Evolutionary conservation across 2,113 vertebrate species (phyloP), one percentile per base, ranked within the genome.

Genomic region (Ageneiosus marmoratus): DNA sequence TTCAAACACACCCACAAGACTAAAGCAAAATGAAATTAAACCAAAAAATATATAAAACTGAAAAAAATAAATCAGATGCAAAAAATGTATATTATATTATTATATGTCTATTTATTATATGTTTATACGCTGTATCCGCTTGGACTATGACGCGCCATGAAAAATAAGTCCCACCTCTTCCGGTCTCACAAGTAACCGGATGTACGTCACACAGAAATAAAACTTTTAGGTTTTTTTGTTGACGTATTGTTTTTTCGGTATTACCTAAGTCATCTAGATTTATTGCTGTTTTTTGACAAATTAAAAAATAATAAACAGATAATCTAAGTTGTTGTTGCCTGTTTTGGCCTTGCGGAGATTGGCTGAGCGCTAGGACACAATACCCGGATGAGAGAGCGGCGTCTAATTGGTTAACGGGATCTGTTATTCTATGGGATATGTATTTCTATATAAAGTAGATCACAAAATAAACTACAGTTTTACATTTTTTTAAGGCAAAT

Each of bases 101-200:
- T 18, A 20, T 46, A 29, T 12, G 5, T 22, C 6, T 20, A 48
- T 46, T 60, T 60, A 79, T 62, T 29, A 63, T 80, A 9, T 53
- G n/a, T 69, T 80, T 67, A 80, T 80, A 50, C 69, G 48, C 62
- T 27, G 46, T 10, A 51, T 20, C 27, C 41, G 77, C 20, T 69
- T 27, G 5, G 18, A 55, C 62, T 69, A 80, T 69, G 55, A 80
- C 22, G 65, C 79, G 62, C 62, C 62, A 80, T 80, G 63, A 37
- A 80, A 51, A 22, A 32, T 50, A 80, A 53, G 3, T 32, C 24
- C 79, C 48, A 20, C 79, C 79, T 55, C 50, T 55, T 80, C 79
- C 79, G 63, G 46, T n/a, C 93, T 91, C 91, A 92, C 88, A 89
- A 92, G 87, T 89, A 89, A 62, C 63, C 32, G 73, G 50, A 76